Percentiles rank a stretch among this genome's conserved stretches.
These are phyloP conservation scores for Leptopilina clavipes DNA, from an alignment of 1,140 invertebrate genomes.

Conservation along the genomic window DNA sequence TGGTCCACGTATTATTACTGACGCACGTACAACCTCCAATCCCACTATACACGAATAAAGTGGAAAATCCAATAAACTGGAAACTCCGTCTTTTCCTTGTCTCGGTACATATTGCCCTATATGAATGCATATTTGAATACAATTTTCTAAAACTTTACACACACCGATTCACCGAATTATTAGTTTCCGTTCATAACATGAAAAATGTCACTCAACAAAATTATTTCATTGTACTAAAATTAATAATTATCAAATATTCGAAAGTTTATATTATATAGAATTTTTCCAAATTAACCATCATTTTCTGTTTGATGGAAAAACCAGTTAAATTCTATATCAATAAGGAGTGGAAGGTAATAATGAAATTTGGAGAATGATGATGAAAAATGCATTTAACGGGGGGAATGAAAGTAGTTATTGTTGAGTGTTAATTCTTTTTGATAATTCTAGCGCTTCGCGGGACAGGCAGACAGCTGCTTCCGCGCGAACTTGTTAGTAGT, in stretches of 20 bases:
- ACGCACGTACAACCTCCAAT: constrained; percentile 36
- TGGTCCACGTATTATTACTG: constrained; percentile 42
- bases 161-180: too few relatives aligned
- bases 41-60: constrained; percentile 11
- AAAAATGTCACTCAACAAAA: too few relatives aligned
- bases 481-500: constrained; percentile 63
- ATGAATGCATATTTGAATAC: background rate
- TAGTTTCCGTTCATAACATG: too few relatives aligned
- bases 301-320: too few relatives aligned
- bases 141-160: too few relatives aligned
- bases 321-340: too few relatives aligned
- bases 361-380: background rate
- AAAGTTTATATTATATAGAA: too few relatives aligned
- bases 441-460: constrained; percentile 48
- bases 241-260: too few relatives aligned
- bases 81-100: constrained; percentile 16
- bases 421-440: constrained; percentile 54
- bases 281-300: too few relatives aligned
- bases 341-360: too few relatives aligned
- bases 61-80: constrained; percentile 23
- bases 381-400: too few relatives aligned
- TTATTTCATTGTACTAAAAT: too few relatives aligned
- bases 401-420: background rate
- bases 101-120: background rate
- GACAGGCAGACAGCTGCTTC: constrained; percentile 42